Base-by-base conservation (phyloP, 1,140 invertebrate genomes). In the Hetaerina americana region DNA sequence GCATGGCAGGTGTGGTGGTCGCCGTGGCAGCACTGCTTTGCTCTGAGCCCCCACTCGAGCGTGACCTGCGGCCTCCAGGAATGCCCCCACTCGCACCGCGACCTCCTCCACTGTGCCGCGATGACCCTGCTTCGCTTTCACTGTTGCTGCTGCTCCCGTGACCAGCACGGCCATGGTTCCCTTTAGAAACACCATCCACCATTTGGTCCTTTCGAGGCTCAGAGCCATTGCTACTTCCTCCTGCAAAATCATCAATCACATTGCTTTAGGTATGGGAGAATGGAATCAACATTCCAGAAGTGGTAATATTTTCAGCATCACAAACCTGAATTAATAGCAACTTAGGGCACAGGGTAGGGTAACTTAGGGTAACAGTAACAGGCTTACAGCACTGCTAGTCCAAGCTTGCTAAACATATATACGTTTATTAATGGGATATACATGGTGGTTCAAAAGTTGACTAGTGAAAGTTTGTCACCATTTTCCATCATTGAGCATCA, bases 141-240 rank as follows among this genome's bases (percentile, higher is more conserved):
- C 87, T 88, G 25, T 85, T 85, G 74, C 81, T 75, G 78, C 83
- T 81, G 75, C 81, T 79, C 77, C 85, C 79, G 73, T 85, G 49
- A 78, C 80, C 84, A 78, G 85, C 78, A 78, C 85, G 80, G 81
- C 84, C 83, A 77, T 83, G 80, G 77, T 81, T 76, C 76, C 83
- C 80, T 78, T 81, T 80, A 79, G 85, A 79, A 82, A 82, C 81
- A 78, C 84, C 77, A 26, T 85, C 85, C 76, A 87, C 87, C 66
- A 83, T 78, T 76, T 84, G 81, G 70, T 82, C 80, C 72, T 82
- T 81, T 77, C 77, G 80, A 75, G 83, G 84, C 77, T 86, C 86
- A 26, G 85, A 86, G 72, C 85, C 85, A 66, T 85, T 85, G 72
- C 88, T 88, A 75, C 88, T 89, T 70, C 88, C 89, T 68, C 86